Conservation (phyloP, 2,888 invertebrate genomes). For the Alitta virens region DNA sequence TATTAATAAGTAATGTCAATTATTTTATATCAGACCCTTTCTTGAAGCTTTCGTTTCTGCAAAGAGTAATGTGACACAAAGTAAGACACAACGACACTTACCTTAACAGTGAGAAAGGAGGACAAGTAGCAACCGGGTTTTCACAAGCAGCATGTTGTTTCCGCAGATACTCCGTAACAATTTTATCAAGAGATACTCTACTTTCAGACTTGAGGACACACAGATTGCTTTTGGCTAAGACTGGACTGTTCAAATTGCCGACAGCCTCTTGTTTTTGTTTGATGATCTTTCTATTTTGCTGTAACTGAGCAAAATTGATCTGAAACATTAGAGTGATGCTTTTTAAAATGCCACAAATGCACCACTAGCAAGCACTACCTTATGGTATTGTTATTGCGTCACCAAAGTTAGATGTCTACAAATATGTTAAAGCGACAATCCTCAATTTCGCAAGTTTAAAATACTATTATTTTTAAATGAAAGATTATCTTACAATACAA, state of each 20-base stretch:
- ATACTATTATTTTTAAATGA: too few species aligned
- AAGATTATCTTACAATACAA: too few species aligned
- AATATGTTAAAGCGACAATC: too few species aligned
- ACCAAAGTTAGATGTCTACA: too few species aligned
- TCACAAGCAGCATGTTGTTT: constrained; percentile 98
- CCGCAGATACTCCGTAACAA: constrained; percentile 93
- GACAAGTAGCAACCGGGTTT: constrained; percentile 96
- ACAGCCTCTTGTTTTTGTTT: constrained; percentile 23
- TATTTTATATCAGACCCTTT: too few species aligned
- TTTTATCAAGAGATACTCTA: constrained; percentile 27
- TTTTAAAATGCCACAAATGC: not conserved
- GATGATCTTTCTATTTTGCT: constrained; percentile 17
- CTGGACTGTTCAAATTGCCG: constrained; percentile 8
- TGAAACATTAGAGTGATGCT: not conserved
- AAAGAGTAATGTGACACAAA: too few species aligned
- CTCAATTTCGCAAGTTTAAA: too few species aligned
- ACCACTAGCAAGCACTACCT: too few species aligned
- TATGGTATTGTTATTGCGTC: too few species aligned
- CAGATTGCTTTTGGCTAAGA: not conserved
- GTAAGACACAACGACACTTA: constrained; percentile 4
- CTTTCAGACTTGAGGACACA: constrained; percentile 8
- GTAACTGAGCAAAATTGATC: constrained; percentile 11
- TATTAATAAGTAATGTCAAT: not conserved
- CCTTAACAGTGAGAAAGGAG: constrained; percentile 75
- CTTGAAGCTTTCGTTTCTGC: too few species aligned